phyloP scores from a whole-genome alignment of 2,113 vertebrate genomes.

The Pachyramphus minor region DNA sequence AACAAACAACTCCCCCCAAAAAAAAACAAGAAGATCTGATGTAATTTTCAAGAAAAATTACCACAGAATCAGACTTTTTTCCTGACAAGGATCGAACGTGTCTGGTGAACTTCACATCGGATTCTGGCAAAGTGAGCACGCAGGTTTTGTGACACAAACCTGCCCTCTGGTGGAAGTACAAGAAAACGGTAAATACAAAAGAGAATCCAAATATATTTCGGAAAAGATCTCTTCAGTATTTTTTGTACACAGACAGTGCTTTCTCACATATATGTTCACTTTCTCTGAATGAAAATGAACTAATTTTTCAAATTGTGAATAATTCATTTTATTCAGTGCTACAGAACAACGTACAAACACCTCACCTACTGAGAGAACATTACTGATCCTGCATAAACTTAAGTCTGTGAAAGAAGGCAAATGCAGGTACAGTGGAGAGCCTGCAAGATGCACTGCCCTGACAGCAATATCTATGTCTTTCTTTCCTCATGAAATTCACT shows the following conservation, averaged over 20 bases:
- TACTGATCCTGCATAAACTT: background rate
- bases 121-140: accelerated
- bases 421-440: background rate
- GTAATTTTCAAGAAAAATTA: background rate
- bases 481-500: background rate
- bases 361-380: background rate
- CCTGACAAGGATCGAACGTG: background rate
- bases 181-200: background rate
- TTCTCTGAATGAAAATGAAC: background rate
- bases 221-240: accelerated
- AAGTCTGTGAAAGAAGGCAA: background rate
- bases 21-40: background rate
- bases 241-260: background rate
- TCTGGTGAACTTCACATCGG: background rate
- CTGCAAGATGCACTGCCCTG: background rate
- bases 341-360: background rate
- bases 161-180: constrained; percentile 54
- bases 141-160: background rate
- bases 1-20: no score
- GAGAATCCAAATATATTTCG: background rate
- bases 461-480: background rate
- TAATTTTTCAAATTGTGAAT: background rate
- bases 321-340: background rate
- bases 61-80: background rate
- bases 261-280: background rate